A percentile compares a stretch with the other conserved stretches of the same genome.
Evolutionary conservation across 2,113 vertebrate species (phyloP).

Genomic region (Athene cunicularia): DNA sequence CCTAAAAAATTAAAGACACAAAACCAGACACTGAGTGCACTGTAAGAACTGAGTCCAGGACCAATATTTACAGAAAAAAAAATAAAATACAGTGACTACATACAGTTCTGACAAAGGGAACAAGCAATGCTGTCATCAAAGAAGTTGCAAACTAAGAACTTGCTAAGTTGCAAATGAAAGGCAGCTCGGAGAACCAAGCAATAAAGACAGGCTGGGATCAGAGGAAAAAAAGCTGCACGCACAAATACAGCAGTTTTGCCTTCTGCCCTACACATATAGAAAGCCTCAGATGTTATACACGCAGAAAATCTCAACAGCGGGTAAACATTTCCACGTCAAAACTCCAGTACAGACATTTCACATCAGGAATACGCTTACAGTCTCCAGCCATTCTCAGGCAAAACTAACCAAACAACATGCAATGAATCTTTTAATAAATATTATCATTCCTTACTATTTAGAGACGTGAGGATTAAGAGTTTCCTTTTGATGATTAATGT

Average conservation of each 20-base stretch:
- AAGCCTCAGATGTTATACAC: not conserved
- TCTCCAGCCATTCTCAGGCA: not conserved
- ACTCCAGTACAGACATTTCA: not conserved
- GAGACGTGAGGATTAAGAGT: not conserved
- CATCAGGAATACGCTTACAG: not conserved
- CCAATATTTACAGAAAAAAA: rapidly evolving
- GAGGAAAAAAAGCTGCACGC: not conserved
- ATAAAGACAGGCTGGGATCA: not conserved
- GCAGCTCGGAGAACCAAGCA: not conserved
- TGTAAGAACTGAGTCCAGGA: not conserved
- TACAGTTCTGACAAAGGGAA: rapidly evolving
- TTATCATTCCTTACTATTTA: not conserved
- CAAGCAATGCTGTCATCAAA: not conserved
- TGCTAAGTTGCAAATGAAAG: not conserved
- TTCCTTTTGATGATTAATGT: not conserved
- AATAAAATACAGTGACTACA: not conserved
- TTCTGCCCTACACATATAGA: not conserved
- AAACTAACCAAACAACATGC: not conserved
- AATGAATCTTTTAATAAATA: not conserved
- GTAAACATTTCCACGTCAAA: not conserved
- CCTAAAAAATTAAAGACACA: slow-evolving; percentile 75
- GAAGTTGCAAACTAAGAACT: not conserved
- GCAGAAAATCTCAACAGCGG: not conserved
- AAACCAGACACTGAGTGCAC: rapidly evolving
- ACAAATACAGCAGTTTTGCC: not conserved